A percentile compares a stretch with the other conserved stretches of the same genome.
These are phyloP conservation scores for Sander vitreus DNA, from an alignment of 2,113 vertebrate genomes.

Conservation along the genomic window DNA sequence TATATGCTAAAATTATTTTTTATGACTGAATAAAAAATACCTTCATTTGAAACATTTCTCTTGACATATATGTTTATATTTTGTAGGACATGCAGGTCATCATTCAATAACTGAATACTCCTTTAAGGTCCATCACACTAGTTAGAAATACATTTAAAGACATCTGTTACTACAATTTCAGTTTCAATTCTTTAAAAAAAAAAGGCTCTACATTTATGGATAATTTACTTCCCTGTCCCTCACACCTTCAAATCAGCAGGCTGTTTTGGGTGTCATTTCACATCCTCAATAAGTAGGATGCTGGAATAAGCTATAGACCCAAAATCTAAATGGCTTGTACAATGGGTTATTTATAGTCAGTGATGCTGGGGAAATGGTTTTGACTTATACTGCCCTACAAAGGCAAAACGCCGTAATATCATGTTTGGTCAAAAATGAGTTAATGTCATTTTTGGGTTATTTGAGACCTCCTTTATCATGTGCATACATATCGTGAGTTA, in stretches of 20 bases:
- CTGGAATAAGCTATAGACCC: background rate
- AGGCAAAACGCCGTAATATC: too few species aligned
- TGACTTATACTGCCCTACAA: background rate
- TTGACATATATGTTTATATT: slow-evolving; percentile 6
- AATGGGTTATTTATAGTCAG: background rate
- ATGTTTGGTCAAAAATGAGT: too few species aligned
- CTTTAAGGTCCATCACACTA: background rate
- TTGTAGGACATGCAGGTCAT: background rate
- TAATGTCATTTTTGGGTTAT: too few species aligned
- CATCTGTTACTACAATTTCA: background rate
- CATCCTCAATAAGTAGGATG: background rate
- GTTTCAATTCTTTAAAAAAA: background rate
- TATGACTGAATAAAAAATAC: slow-evolving; percentile 60
- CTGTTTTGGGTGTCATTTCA: background rate
- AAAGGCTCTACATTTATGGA: background rate
- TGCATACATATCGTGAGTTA: too few species aligned
- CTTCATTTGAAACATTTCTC: slow-evolving; percentile 26
- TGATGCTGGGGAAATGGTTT: background rate
- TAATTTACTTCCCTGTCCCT: background rate
- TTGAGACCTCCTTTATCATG: too few species aligned
- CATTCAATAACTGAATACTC: background rate
- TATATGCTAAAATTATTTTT: slow-evolving; percentile 49
- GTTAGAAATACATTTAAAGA: background rate
- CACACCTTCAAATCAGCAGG: background rate
- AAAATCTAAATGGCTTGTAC: background rate